phyloP scores from a whole-genome alignment of 2,797 vertebrate genomes.

The Fistularia commersonii region DNA sequence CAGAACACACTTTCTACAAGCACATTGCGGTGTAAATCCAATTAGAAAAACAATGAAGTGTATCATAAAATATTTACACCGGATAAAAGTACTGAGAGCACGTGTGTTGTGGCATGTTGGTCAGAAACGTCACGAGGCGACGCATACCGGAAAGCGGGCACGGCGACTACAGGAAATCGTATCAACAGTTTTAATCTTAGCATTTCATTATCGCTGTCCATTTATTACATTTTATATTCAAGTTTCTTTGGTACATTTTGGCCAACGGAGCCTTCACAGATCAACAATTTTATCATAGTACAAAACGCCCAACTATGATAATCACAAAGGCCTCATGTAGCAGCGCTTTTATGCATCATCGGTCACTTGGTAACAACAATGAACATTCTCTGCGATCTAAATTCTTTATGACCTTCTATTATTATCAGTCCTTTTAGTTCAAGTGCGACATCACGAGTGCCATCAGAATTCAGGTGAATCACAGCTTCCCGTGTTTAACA shows the following conservation, averaged over 20 bases:
- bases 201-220: slow-evolving; percentile 3
- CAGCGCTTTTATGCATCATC: background rate
- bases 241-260: slow-evolving; percentile 1
- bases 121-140: too few species aligned
- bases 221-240: slow-evolving; percentile 3
- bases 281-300: background rate
- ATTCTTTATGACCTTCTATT: background rate
- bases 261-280: background rate
- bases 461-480: slow-evolving; percentile 63
- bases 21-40: slow-evolving; percentile 45
- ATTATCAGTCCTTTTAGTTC: slow-evolving; percentile 1
- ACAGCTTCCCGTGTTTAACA: slow-evolving; percentile 85
- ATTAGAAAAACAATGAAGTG: slow-evolving; percentile 69
- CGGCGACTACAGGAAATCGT: too few species aligned
- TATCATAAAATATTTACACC: slow-evolving; percentile 69
- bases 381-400: background rate
- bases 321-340: slow-evolving; percentile 6
- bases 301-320: slow-evolving; percentile 8
- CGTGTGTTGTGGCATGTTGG: slow-evolving; percentile 36
- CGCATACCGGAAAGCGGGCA: slow-evolving; percentile 23
- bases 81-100: slow-evolving; percentile 59
- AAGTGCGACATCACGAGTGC: slow-evolving; percentile 19
- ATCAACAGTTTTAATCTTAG: slow-evolving; percentile 11
- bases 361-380: slow-evolving; percentile 4
- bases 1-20: slow-evolving; percentile 60